These are phyloP conservation scores for Tapera naevia DNA, from an alignment of 2,797 vertebrate genomes.

Conservation along the genomic window DNA sequence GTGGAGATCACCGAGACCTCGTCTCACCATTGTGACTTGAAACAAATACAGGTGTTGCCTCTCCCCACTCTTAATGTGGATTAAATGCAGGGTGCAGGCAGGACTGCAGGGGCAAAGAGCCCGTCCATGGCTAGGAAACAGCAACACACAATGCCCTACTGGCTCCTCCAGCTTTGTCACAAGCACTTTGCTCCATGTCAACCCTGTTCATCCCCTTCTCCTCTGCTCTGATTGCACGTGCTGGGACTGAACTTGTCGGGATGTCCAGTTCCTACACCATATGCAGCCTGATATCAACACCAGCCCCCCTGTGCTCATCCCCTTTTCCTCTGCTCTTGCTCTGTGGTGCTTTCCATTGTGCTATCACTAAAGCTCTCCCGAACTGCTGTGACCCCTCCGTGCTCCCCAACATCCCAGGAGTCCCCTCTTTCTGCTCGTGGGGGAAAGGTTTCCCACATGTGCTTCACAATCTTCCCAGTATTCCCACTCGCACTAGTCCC, in stretches of 20 bases:
- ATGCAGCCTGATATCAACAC: constrained; percentile 56
- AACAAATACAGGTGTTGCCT: rapidly evolving
- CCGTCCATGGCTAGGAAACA: rapidly evolving
- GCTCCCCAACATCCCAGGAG: rapidly evolving
- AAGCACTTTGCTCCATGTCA: rapidly evolving
- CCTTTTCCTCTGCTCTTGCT: not conserved
- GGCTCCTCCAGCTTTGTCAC: not conserved
- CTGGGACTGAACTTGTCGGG: not conserved
- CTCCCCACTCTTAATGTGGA: not conserved
- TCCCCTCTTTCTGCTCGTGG: rapidly evolving
- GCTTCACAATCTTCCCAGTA: rapidly evolving
- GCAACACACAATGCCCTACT: not conserved
- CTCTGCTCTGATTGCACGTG: not conserved
- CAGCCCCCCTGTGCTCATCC: not conserved
- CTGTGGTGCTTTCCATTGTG: not conserved
- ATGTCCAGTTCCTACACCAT: constrained; percentile 32
- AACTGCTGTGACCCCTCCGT: rapidly evolving
- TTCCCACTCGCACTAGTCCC: not conserved
- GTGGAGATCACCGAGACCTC: rapidly evolving
- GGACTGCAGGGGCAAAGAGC: not conserved
- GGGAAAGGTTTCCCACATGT: not conserved
- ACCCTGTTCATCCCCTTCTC: rapidly evolving
- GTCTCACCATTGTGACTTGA: rapidly evolving
- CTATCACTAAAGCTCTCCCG: not conserved
- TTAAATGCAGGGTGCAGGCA: not conserved